These are phyloP conservation scores for Coregonus clupeaformis DNA, from an alignment of 2,113 vertebrate species.

Conservation along the genomic window DNA sequence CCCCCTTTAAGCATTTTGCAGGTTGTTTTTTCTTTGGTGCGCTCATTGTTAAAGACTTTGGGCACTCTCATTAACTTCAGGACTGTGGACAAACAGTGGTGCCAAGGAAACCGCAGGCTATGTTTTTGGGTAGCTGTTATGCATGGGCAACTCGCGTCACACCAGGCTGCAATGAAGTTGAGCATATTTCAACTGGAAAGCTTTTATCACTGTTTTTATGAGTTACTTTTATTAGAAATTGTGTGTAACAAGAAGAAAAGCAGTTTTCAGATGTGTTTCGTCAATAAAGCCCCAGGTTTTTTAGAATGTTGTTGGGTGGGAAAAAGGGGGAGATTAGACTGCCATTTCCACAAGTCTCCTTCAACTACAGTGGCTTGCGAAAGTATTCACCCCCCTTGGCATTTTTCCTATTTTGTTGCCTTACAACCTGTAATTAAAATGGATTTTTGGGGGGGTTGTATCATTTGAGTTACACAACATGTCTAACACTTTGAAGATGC, in stretches of 20 bases:
- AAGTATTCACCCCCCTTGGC: too few relatives aligned
- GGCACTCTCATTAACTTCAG: slow-evolving; percentile 23
- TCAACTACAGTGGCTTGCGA: too few relatives aligned
- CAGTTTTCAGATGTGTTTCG: neutral
- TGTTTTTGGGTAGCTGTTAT: slow-evolving; percentile 18
- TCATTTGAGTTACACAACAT: too few relatives aligned
- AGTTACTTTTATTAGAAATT: slow-evolving; percentile 22
- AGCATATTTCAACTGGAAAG: neutral
- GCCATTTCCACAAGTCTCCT: neutral
- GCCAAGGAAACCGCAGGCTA: slow-evolving; percentile 31
- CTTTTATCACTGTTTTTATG: neutral
- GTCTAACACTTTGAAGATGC: too few relatives aligned
- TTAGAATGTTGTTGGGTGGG: neutral
- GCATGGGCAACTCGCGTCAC: slow-evolving; percentile 10
- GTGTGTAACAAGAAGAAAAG: slow-evolving; percentile 21
- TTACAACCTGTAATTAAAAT: too few relatives aligned
- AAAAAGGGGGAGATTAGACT: slow-evolving; percentile 7
- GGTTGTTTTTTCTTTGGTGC: slow-evolving; percentile 6
- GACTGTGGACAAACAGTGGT: slow-evolving; percentile 29
- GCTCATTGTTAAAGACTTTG: slow-evolving; percentile 26
- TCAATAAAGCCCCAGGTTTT: slow-evolving; percentile 13
- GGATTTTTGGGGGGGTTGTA: too few relatives aligned
- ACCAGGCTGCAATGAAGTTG: neutral
- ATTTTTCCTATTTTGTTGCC: too few relatives aligned
- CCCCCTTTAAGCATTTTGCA: neutral